Conservation (phyloP, 1,140 invertebrate genomes). For the Drosophila setifemur region DNA sequence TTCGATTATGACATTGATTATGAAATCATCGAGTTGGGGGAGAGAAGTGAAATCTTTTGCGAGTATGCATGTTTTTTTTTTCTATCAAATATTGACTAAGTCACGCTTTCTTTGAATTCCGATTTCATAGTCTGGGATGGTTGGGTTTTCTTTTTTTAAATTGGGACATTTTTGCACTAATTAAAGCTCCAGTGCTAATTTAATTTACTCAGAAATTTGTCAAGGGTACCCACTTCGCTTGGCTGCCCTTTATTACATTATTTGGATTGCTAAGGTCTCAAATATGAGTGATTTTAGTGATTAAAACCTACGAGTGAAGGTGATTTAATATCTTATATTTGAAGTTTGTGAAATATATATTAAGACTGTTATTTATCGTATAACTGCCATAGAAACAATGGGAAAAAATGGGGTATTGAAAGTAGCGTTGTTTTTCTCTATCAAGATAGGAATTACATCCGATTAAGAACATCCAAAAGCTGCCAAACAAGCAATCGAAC, state of each 20-base stretch:
- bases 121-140: not conserved
- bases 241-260: not conserved
- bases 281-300: too few relatives aligned
- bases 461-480: too few relatives aligned
- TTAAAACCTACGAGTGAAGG: too few relatives aligned
- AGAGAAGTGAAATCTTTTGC: conserved; percentile 37
- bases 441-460: too few relatives aligned
- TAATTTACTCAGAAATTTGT: conserved; percentile 35
- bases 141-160: not conserved
- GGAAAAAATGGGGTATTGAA: too few relatives aligned
- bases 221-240: conserved; percentile 45
- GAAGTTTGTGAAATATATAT: too few relatives aligned
- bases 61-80: conserved; percentile 16
- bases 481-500: too few relatives aligned
- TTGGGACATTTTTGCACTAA: conserved; percentile 53
- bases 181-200: conserved; percentile 71
- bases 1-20: conserved; percentile 73
- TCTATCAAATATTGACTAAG: conserved; percentile 43
- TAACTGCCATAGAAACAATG: too few relatives aligned
- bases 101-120: conserved; percentile 62
- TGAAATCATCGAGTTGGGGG: conserved; percentile 49
- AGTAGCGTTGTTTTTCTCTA: too few relatives aligned
- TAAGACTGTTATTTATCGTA: too few relatives aligned
- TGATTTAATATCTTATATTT: too few relatives aligned
- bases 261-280: too few relatives aligned